Base-by-base conservation (phyloP, 2,888 invertebrate genomes). In the Elmis aenea region DNA sequence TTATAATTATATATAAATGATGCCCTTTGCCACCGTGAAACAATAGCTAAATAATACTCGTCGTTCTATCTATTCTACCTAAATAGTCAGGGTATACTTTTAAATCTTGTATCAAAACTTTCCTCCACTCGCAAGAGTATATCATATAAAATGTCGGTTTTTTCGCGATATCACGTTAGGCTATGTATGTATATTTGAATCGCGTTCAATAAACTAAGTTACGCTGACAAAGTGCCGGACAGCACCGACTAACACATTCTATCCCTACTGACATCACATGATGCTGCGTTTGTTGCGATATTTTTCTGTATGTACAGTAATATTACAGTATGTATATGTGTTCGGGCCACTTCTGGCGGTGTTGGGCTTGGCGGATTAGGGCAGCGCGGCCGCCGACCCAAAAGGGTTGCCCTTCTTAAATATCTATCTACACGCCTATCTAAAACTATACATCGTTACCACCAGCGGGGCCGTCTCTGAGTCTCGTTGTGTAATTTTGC, bases 101-200 rank as follows among this genome's bases (percentile, higher is more conserved):
- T 64, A 64, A 61, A 60, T 63, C 60, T 64, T 62, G 65, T 67
- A 67, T 66, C 66, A 67, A 67, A 67, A 67, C 62, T 63, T 61
- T 55, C 63, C 64, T 55, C 52, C 64, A 56, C 58, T 64, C 62
- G 58, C 55, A 60, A 61, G 55, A 58, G 46, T 57, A 54, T 57
- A 50, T 57, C 52, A 57, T 64, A 64, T 64, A 64, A 64, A 66
- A 65, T n/a, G 58, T 62, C 58, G 57, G 56, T 49, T 52, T 59
- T 58, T 60, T 58, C 59, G 61, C 62, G 59, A 62, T 66, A 66
- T 67, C 63, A 65, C 62, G 59, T 64, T 64, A 62, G 59, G 59
- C 57, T 62, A 58, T 58, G 48, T 53, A 50, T 5, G 18, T 47
- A 54, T 54, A 48, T 48, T 44, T 55, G 46, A 42, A 50, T 49